Conservation (phyloP, 2,888 invertebrate genomes). For the Athalia circularis region DNA sequence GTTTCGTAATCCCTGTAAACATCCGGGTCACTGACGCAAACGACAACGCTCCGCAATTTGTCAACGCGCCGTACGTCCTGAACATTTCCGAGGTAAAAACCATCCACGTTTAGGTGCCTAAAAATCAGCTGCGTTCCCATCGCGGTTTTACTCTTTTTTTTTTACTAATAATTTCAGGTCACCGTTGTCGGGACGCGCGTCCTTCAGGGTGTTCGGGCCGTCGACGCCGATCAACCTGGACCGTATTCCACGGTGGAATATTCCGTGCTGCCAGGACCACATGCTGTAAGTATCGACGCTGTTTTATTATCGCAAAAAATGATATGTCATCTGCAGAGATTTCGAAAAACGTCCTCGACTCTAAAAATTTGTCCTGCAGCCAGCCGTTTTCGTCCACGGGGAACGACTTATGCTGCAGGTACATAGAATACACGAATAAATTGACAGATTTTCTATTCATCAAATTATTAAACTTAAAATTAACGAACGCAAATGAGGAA, state of each 20-base stretch:
- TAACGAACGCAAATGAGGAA: no score
- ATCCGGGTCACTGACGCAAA: conserved; percentile 93
- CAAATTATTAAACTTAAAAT: background rate
- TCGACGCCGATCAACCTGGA: conserved; percentile 91
- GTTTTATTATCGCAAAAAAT: no score
- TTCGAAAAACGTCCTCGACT: background rate
- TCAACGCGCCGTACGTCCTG: conserved; percentile 87
- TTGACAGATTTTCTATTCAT: background rate
- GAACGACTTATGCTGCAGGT: conserved; percentile 53
- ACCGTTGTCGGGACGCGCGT: conserved; percentile 80
- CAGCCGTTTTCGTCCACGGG: conserved; percentile 56
- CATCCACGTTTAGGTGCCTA: background rate
- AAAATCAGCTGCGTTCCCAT: background rate
- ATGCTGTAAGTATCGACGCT: conserved; percentile 76
- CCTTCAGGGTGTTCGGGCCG: conserved; percentile 85
- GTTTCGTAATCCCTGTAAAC: conserved; percentile 87
- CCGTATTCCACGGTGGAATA: conserved; percentile 92
- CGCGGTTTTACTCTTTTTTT: background rate
- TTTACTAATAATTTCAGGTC: conserved; percentile 67
- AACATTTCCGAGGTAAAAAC: conserved; percentile 89
- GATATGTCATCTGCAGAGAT: background rate
- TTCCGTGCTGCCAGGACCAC: conserved; percentile 85
- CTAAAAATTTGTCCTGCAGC: conserved; percentile 45
- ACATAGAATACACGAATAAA: conserved; percentile 30
- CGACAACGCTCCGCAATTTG: conserved; percentile 91